These are phyloP conservation scores for Erannis defoliaria DNA, from an alignment of 2,888 invertebrate species.

Conservation along the genomic window DNA sequence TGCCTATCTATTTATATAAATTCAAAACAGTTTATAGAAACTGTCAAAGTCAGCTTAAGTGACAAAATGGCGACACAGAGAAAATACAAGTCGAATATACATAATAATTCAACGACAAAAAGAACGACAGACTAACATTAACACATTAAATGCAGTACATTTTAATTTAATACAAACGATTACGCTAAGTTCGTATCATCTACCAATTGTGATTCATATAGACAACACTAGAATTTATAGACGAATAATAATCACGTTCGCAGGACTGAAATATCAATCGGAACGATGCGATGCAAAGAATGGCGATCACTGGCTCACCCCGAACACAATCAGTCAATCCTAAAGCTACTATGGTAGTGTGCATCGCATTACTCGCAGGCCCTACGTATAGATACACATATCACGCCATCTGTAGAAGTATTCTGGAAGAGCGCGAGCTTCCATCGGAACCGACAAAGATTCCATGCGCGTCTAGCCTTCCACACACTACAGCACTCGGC, in stretches of 20 bases:
- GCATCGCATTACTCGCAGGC: background rate
- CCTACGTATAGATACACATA: background rate
- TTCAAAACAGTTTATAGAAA: slow-evolving; percentile 32
- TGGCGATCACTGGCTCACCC: slow-evolving; percentile 28
- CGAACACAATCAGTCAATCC: slow-evolving; percentile 30
- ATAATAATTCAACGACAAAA: slow-evolving; percentile 53
- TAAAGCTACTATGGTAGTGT: slow-evolving; percentile 20
- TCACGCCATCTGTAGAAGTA: no score
- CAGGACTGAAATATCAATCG: slow-evolving; percentile 13
- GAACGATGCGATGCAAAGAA: slow-evolving; percentile 9
- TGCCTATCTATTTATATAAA: slow-evolving; percentile 23
- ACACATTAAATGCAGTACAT: slow-evolving; percentile 80
- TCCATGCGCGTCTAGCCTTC: slow-evolving; percentile 4
- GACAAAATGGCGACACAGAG: slow-evolving; percentile 30
- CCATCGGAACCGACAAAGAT: background rate
- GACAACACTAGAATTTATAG: slow-evolving; percentile 63
- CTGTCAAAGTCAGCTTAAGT: slow-evolving; percentile 38
- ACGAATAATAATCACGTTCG: slow-evolving; percentile 68
- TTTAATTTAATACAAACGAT: slow-evolving; percentile 52
- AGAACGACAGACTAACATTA: slow-evolving; percentile 58
- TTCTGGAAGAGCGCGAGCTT: background rate
- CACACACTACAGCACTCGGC: slow-evolving; percentile 38
- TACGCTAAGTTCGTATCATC: slow-evolving; percentile 59
- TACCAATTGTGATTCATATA: slow-evolving; percentile 67
- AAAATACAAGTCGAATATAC: slow-evolving; percentile 39